Percentiles rank a stretch among this genome's conserved stretches.
phyloP scores from a whole-genome alignment of 2,888 invertebrate genomes.

The Orthonychiurus folsomi region DNA sequence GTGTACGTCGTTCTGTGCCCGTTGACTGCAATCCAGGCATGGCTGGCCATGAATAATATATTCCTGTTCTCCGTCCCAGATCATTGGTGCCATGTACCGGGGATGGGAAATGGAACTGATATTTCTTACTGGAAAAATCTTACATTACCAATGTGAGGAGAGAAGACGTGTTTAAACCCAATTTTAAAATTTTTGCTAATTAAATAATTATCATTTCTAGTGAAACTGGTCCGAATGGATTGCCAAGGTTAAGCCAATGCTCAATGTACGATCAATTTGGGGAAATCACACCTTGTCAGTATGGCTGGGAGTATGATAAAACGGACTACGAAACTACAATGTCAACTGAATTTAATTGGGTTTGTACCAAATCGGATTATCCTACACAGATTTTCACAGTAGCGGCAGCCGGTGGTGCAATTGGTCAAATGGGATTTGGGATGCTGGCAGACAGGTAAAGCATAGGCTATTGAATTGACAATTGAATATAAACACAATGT shows the following conservation, averaged over 20 bases:
- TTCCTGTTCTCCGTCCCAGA: slow-evolving; percentile 51
- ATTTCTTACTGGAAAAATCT: slow-evolving; percentile 49
- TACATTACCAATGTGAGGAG: slow-evolving; percentile 49
- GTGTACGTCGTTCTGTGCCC: slow-evolving; percentile 47
- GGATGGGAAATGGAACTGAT: slow-evolving; percentile 46
- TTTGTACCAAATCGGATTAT: slow-evolving; percentile 49
- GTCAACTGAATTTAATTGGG: slow-evolving; percentile 51
- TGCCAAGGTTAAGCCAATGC: slow-evolving; percentile 22
- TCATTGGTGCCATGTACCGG: slow-evolving; percentile 54
- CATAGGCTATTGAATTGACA: background rate
- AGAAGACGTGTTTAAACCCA: background rate
- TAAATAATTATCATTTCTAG: slow-evolving; percentile 11
- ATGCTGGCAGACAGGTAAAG: slow-evolving; percentile 52
- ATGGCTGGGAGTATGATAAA: slow-evolving; percentile 51
- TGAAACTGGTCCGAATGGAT: slow-evolving; percentile 27
- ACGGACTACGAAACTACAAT: slow-evolving; percentile 50
- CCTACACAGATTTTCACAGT: slow-evolving; percentile 51
- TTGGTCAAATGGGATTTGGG: slow-evolving; percentile 51
- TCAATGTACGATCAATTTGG: slow-evolving; percentile 19
- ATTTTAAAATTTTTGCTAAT: background rate
- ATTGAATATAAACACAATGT: too few relatives aligned
- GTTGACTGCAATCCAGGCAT: slow-evolving; percentile 48
- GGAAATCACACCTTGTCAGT: slow-evolving; percentile 43
- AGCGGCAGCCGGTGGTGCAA: slow-evolving; percentile 49
- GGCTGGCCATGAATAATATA: slow-evolving; percentile 49